Conservation (phyloP, 2,797 vertebrate species). For the Borostomias antarcticus region DNA sequence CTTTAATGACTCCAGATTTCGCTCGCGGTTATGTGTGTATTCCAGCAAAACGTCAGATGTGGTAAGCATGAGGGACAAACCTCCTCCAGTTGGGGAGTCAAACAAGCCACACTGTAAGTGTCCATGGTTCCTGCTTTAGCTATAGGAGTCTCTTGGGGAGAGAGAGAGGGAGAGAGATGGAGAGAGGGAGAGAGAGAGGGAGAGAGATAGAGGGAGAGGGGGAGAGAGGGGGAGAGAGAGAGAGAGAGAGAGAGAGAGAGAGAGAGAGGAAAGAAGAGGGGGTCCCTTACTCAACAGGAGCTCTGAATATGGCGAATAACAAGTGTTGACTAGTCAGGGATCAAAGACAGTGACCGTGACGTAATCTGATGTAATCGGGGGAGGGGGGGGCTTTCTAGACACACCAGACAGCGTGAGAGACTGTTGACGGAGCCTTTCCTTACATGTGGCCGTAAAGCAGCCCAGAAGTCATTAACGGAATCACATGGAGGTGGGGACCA, state of each 20-base stretch:
- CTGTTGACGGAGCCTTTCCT: slow-evolving; percentile 48
- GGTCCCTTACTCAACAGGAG: slow-evolving; percentile 44
- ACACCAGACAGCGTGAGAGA: slow-evolving; percentile 34
- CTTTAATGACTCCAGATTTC: slow-evolving; percentile 45
- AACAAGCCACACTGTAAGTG: slow-evolving; percentile 48
- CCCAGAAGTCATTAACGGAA: slow-evolving; percentile 62
- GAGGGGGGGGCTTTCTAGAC: slow-evolving; percentile 38
- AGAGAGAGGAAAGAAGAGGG: slow-evolving; percentile 2
- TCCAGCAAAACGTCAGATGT: slow-evolving; percentile 39
- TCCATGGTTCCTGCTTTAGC: slow-evolving; percentile 56
- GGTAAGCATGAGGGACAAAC: slow-evolving; percentile 19
- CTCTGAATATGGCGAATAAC: slow-evolving; percentile 55
- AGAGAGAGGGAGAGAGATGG: too few relatives aligned
- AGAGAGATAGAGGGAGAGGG: too few relatives aligned
- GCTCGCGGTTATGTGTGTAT: slow-evolving; percentile 35
- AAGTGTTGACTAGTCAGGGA: slow-evolving; percentile 45
- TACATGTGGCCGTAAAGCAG: slow-evolving; percentile 56
- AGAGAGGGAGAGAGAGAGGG: too few relatives aligned
- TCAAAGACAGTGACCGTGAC: slow-evolving; percentile 48
- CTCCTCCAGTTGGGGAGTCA: slow-evolving; percentile 26
- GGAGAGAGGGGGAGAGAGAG: too few relatives aligned
- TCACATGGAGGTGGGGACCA: slow-evolving; percentile 63
- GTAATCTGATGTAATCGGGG: slow-evolving; percentile 46
- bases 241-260: too few relatives aligned
- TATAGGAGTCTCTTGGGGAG: slow-evolving; percentile 37